These are phyloP conservation scores for Diabrotica virgifera DNA, from an alignment of 1,140 invertebrate genomes.

Conservation along the genomic window DNA sequence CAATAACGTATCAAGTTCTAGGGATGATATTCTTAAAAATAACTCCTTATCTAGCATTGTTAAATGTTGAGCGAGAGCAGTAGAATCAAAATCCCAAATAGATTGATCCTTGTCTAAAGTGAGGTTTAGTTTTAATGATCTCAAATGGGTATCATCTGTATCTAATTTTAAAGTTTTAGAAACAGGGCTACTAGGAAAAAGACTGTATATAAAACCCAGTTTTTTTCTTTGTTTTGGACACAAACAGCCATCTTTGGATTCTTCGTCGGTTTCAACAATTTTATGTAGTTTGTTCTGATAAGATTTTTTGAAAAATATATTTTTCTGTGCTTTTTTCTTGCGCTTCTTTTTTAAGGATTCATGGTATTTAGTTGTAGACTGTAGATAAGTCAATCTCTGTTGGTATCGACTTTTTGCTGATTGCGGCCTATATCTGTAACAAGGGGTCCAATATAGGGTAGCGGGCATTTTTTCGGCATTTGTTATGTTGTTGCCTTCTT, in stretches of 20 bases:
- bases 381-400: constrained; percentile 49
- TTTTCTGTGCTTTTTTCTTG: constrained; percentile 12
- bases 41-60: constrained; percentile 56
- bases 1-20: constrained; percentile 49
- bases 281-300: constrained; percentile 11
- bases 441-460: constrained; percentile 56
- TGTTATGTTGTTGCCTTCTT: constrained; percentile 16
- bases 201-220: constrained; percentile 25
- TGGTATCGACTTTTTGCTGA: constrained; percentile 49
- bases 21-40: constrained; percentile 50
- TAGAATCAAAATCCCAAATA: constrained; percentile 55
- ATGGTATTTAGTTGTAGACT: constrained; percentile 31
- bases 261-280: constrained; percentile 23
- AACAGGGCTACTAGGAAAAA: constrained; percentile 16
- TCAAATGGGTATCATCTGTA: constrained; percentile 35
- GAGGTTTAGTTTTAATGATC: constrained; percentile 42
- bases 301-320: constrained; percentile 19
- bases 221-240: constrained; percentile 19
- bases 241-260: constrained; percentile 12
- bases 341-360: constrained; percentile 25
- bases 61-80: constrained; percentile 51
- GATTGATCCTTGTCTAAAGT: constrained; percentile 48
- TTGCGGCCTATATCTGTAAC: constrained; percentile 56
- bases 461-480: constrained; percentile 37
- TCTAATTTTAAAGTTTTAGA: background rate